Evolutionary conservation across 2,797 vertebrate genomes (phyloP).

Genomic region (Crypturellus tataupa): DNA sequence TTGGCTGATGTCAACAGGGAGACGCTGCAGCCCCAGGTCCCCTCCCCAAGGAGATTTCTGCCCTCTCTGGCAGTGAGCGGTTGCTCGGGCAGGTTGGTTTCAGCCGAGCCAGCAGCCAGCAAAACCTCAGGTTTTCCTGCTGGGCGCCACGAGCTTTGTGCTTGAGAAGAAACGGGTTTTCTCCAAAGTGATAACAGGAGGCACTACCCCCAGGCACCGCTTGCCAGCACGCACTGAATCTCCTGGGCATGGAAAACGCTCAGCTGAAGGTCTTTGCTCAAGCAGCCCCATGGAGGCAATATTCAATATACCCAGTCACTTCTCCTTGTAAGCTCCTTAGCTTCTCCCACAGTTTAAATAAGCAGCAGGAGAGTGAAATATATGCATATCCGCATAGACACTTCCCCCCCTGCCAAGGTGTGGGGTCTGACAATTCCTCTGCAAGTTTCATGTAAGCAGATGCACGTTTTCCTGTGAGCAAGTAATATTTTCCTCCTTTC

Average conservation of each 20-base stretch:
- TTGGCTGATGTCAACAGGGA: background rate
- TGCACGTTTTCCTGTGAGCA: rapidly evolving
- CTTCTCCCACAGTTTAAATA: background rate
- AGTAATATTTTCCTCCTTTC: background rate
- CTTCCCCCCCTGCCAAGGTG: background rate
- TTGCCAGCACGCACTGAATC: background rate
- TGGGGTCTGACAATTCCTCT: background rate
- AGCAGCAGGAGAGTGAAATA: background rate
- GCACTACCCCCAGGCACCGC: background rate
- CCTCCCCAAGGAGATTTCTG: background rate
- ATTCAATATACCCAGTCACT: background rate
- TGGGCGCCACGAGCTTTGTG: background rate
- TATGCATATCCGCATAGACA: rapidly evolving
- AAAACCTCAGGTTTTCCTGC: background rate
- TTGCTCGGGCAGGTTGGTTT: background rate
- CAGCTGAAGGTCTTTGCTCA: too few relatives aligned
- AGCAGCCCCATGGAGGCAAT: too few relatives aligned
- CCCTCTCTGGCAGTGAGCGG: slow-evolving; percentile 21
- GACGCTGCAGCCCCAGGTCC: rapidly evolving
- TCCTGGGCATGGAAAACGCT: background rate
- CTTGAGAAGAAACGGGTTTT: background rate
- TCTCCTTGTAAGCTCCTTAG: background rate
- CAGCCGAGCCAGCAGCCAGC: background rate
- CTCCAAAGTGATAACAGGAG: background rate
- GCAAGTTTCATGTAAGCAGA: background rate